Conservation (phyloP, 2,113 vertebrate genomes). For the Ictidomys tridecemlineatus region DNA sequence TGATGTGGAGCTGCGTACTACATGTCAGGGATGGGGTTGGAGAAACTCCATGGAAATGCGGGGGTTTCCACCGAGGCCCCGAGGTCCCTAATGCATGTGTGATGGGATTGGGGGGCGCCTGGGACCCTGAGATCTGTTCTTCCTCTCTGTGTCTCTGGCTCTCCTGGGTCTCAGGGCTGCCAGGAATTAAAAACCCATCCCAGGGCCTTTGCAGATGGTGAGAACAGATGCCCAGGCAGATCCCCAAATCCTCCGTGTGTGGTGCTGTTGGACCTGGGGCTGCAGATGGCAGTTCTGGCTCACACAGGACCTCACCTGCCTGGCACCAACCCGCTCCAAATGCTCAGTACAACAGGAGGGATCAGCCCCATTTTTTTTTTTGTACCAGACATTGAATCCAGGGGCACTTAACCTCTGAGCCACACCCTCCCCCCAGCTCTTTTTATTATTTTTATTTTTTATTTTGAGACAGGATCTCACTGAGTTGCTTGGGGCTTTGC, state of each 20-base stretch:
- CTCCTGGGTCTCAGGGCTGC: slow-evolving; percentile 2
- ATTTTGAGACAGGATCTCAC: too few species aligned
- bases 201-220: background rate
- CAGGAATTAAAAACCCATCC: background rate
- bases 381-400: too few species aligned
- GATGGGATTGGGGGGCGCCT: slow-evolving; percentile 1
- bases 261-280: background rate
- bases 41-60: background rate
- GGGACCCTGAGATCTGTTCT: background rate
- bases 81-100: background rate
- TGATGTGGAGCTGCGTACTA: background rate
- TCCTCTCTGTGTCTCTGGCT: background rate
- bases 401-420: too few species aligned
- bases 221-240: background rate
- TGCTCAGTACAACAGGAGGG: fast-evolving
- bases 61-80: fast-evolving
- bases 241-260: fast-evolving
- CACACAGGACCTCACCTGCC: background rate
- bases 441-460: too few species aligned
- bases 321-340: background rate
- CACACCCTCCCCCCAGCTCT: too few species aligned
- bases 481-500: too few species aligned
- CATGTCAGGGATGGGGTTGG: background rate
- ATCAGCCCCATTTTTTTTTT: background rate
- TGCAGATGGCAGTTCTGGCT: background rate